These are phyloP conservation scores for Cynopterus brachyotis DNA, from an alignment of 2,113 vertebrate species.

Conservation along the genomic window DNA sequence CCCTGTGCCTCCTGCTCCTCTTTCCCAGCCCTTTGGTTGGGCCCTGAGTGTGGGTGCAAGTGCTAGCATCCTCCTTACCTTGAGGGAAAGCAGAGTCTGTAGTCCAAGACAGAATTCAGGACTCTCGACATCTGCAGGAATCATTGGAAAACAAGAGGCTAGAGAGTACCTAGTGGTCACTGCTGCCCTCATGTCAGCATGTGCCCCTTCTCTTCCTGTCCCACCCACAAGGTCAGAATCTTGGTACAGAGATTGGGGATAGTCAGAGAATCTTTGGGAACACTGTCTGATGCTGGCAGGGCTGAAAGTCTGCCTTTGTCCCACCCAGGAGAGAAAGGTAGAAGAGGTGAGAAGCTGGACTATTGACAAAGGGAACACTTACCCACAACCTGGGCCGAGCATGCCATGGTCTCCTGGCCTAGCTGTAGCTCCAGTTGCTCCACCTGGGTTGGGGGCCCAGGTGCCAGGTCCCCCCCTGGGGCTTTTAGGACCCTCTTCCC, in stretches of 20 bases:
- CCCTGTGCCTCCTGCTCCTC: neutral
- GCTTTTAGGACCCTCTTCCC: constrained; percentile 73
- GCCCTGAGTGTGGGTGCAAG: neutral
- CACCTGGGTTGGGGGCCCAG: constrained; percentile 79
- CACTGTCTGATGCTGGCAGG: neutral
- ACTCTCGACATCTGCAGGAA: constrained; percentile 88
- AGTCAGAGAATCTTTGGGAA: neutral
- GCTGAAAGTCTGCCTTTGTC: neutral
- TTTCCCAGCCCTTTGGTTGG: neutral
- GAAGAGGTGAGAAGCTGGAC: neutral
- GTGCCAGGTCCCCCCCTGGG: constrained; percentile 60
- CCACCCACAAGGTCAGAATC: neutral
- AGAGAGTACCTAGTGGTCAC: neutral
- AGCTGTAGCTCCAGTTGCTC: constrained; percentile 88
- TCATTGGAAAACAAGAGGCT: constrained; percentile 38
- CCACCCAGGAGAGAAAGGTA: neutral
- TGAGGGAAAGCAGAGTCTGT: constrained; percentile 92
- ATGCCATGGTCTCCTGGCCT: constrained; percentile 87
- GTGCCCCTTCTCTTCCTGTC: neutral
- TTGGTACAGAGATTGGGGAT: neutral
- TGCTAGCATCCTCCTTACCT: constrained; percentile 85
- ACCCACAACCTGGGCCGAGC: constrained; percentile 92
- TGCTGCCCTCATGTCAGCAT: neutral
- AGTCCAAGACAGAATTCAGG: constrained; percentile 92
- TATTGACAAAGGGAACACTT: constrained; percentile 65